A percentile compares a stretch with the other conserved stretches of the same genome.
Evolutionary conservation across 2,888 invertebrate species (phyloP).

Genomic region (Ormyrus rosae): DNA sequence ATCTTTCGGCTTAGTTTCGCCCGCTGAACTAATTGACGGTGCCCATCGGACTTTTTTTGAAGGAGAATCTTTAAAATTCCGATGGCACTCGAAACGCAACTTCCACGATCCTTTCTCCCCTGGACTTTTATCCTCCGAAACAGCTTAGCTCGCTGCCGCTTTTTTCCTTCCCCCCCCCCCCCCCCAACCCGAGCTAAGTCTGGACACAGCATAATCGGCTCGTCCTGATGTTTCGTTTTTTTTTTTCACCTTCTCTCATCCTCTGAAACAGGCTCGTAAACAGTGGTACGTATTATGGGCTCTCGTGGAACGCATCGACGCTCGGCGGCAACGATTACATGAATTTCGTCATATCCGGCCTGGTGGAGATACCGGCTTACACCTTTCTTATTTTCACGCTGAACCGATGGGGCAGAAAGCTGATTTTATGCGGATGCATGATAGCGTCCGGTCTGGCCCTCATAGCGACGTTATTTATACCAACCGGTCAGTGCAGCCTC

Average conservation of each 20-base stretch:
- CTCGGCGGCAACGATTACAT: constrained; percentile 84
- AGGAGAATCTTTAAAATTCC: not conserved
- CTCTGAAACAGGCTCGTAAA: constrained; percentile 81
- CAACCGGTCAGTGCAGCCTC: constrained; percentile 74
- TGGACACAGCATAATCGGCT: too few species aligned
- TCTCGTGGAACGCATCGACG: constrained; percentile 86
- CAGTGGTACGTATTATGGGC: constrained; percentile 86
- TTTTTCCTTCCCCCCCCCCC: constrained; percentile 12
- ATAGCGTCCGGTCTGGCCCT: constrained; percentile 80
- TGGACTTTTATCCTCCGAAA: not conserved
- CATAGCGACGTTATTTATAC: constrained; percentile 79
- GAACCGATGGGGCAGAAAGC: constrained; percentile 84
- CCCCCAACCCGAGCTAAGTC: not conserved
- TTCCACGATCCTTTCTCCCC: not conserved
- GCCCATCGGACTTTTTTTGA: not conserved
- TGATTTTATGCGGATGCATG: constrained; percentile 84
- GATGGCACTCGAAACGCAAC: constrained; percentile 1
- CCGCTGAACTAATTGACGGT: not conserved
- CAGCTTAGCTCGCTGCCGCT: not conserved
- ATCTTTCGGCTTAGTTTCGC: not conserved
- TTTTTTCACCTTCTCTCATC: not conserved
- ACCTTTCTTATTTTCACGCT: constrained; percentile 81
- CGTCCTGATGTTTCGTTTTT: constrained; percentile 3
- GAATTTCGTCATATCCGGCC: constrained; percentile 85
- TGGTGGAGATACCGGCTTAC: constrained; percentile 87